Conservation (phyloP, 2,797 vertebrate genomes). For the Siniperca undulata region DNA sequence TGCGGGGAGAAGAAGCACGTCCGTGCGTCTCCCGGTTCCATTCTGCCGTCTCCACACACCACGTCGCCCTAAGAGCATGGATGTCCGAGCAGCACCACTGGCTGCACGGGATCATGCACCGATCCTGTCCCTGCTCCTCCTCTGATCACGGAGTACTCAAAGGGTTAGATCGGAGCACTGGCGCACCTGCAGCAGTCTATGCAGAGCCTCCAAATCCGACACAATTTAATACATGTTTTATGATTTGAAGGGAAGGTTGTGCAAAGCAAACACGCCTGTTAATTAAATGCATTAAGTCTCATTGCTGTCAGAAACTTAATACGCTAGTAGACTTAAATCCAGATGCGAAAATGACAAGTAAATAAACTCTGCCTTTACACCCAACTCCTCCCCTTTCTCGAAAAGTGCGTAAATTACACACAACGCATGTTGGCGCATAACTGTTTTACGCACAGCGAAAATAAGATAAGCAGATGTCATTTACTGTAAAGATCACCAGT, state of each 20-base stretch:
- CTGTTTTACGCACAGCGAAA: neutral
- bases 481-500: too few species aligned
- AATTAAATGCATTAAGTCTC: neutral
- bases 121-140: neutral
- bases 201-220: neutral
- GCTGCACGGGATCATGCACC: conserved; percentile 9
- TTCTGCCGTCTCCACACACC: conserved; percentile 1
- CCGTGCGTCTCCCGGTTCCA: conserved; percentile 1
- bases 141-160: neutral
- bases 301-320: neutral
- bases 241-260: neutral
- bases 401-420: conserved; percentile 43
- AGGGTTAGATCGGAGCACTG: neutral
- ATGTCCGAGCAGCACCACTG: neutral
- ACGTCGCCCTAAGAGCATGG: neutral
- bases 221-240: neutral
- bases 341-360: neutral
- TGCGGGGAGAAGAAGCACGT: neutral
- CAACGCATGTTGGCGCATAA: neutral
- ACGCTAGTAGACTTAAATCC: neutral
- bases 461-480: neutral
- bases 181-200: conserved; percentile 32
- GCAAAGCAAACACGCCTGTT: neutral
- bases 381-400: neutral
- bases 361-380: neutral